Evolutionary conservation across 2,888 invertebrate species (phyloP), one percentile per base, ranked within the genome.

Genomic region (Galerucella pusilla): DNA sequence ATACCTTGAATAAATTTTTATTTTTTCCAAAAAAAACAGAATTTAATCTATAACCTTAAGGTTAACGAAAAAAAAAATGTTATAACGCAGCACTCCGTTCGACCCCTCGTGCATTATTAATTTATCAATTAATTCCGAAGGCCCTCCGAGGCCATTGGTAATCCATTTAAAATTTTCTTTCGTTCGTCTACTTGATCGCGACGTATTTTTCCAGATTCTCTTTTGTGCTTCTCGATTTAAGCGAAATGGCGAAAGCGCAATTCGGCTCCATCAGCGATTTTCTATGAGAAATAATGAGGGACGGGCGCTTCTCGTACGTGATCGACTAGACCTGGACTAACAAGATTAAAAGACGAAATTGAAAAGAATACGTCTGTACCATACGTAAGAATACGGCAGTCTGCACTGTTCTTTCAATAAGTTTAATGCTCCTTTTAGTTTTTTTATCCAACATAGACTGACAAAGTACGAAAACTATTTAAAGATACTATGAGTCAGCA

Each of bases 211-310:
- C 45, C 46, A 11, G 20, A 16, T 65, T 65, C 46, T 20, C 16
- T 65, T 65, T 65, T 46, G 42, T 65, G 46, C 69, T 68, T 68
- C 68, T 64, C 68, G 49, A 49, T 12, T 42, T 61, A 52, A 73
- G 67, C 59, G 68, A 57, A 59, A 68, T 35, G 52, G 52, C 16
- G n/a, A n/a, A 42, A 20, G 16, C 35, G 69, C 70, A 79, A 76
- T 79, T 79, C 74, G 68, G 77, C 75, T 74, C 75, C 73, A 79
- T 79, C 77, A 79, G 70, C 76, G 71, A 69, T 60, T 64, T 46
- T 66, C 65, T 72, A 49, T 45, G 54, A 54, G 70, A 70, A 75
- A 72, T 72, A 75, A 75, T 63, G 73, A 70, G 73, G 57, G 46
- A 14, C 20, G 20, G 35, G 11, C 20, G 11, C 10, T 46, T 59